Percentiles rank a stretch among this genome's conserved stretches.
These are phyloP conservation scores for Craterocephalus amniculus DNA, from an alignment of 2,797 vertebrate species.

Conservation along the genomic window DNA sequence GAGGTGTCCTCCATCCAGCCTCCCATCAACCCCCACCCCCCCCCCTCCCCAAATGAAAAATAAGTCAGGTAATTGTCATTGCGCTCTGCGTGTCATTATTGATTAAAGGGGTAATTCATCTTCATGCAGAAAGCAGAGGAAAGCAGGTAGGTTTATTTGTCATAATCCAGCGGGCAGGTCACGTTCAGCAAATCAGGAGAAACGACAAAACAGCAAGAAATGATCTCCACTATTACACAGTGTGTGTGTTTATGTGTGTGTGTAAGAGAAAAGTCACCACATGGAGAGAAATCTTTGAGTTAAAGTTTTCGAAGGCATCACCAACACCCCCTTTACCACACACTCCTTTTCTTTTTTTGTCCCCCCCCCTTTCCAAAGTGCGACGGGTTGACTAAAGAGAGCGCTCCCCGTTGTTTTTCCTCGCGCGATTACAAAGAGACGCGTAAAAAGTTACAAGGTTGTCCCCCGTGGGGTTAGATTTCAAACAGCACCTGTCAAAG, in stretches of 20 bases:
- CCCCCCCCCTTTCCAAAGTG: constrained; percentile 72
- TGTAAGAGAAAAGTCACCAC: constrained; percentile 52
- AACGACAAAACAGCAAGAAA: constrained; percentile 57
- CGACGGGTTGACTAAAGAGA: constrained; percentile 75
- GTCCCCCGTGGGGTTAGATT: constrained; percentile 85
- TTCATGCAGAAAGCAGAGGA: constrained; percentile 65
- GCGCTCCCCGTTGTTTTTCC: constrained; percentile 75
- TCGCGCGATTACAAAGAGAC: constrained; percentile 77
- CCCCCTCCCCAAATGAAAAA: constrained; percentile 74
- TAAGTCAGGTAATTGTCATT: constrained; percentile 89
- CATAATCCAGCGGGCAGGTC: constrained; percentile 57
- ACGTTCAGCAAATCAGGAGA: constrained; percentile 54
- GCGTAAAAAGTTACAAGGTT: constrained; percentile 84
- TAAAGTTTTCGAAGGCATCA: constrained; percentile 75
- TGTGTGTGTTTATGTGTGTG: constrained; percentile 13
- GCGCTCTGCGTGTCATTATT: constrained; percentile 81
- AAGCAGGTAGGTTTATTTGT: constrained; percentile 83
- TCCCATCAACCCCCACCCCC: background rate
- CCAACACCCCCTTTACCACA: constrained; percentile 34
- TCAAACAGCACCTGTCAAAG: constrained; percentile 88
- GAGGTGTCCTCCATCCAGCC: constrained; percentile 79
- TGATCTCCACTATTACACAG: constrained; percentile 26
- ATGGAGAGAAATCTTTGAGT: constrained; percentile 73
- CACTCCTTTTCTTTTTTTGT: constrained; percentile 58
- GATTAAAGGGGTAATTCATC: constrained; percentile 87